Evolutionary conservation across 2,113 vertebrate genomes (phyloP).

Genomic region (Helogale parvula): DNA sequence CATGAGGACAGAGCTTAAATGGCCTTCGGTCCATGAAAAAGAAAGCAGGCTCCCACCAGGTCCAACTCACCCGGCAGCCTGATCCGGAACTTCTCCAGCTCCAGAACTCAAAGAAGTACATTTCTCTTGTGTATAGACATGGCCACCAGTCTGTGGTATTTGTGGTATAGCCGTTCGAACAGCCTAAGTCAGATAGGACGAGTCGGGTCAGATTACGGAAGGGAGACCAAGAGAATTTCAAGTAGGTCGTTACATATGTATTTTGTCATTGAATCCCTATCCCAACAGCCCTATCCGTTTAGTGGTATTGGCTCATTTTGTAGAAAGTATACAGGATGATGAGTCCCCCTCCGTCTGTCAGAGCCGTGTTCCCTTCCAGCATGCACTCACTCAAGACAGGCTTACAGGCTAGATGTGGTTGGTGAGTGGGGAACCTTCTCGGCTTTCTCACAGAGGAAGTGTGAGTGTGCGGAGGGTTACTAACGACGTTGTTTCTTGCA

Average conservation of each 20-base stretch:
- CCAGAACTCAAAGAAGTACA: not conserved
- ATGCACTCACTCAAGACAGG: not conserved
- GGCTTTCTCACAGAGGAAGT: not conserved
- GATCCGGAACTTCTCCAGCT: not conserved
- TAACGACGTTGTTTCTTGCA: not conserved
- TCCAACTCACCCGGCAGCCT: not conserved
- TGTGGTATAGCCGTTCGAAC: not conserved
- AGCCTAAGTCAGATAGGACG: not conserved
- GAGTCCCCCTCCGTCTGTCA: fast-evolving
- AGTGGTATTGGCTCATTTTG: not conserved
- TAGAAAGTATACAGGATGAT: not conserved
- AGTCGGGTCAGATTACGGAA: not conserved
- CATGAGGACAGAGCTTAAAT: not conserved
- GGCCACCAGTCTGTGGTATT: not conserved
- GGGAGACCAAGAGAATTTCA: not conserved
- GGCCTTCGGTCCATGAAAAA: not conserved
- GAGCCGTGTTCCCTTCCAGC: not conserved
- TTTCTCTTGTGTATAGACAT: not conserved
- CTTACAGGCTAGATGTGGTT: too few species aligned
- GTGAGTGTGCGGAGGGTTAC: not conserved
- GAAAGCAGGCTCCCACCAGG: not conserved
- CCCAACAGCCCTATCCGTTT: not conserved
- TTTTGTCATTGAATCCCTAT: not conserved
- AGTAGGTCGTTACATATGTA: not conserved
- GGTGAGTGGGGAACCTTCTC: not conserved